phyloP scores from a whole-genome alignment of 2,888 invertebrate genomes.

The Sphaeridia pumilis region DNA sequence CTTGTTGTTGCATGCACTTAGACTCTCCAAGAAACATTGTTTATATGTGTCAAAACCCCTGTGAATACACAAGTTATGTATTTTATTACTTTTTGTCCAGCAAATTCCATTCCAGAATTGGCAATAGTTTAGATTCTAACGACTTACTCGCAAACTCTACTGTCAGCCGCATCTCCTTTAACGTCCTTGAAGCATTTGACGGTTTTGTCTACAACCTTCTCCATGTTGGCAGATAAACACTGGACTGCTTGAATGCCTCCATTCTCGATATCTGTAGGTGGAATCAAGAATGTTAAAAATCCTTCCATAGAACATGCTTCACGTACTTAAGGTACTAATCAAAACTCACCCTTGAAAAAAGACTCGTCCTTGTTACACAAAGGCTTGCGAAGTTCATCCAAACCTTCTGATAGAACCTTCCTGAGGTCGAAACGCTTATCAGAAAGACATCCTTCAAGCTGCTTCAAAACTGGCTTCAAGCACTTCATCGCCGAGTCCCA shows the following conservation, averaged over 20 bases:
- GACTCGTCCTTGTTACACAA: constrained; percentile 1
- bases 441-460: constrained; percentile 7
- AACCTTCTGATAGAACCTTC: constrained; percentile 1
- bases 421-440: not conserved
- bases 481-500: constrained; percentile 2
- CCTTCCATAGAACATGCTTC: not conserved
- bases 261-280: constrained; percentile 7
- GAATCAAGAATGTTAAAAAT: not conserved
- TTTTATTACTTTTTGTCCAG: too few species aligned
- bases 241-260: not conserved
- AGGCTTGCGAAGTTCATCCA: not conserved
- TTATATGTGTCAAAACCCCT: constrained; percentile 9
- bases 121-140: not conserved
- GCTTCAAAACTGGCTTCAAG: not conserved
- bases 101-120: not conserved
- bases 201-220: not conserved
- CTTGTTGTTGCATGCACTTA: constrained; percentile 1
- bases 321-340: not conserved
- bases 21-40: constrained; percentile 7
- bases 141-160: constrained; percentile 11
- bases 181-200: constrained; percentile 3
- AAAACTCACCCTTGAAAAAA: constrained; percentile 3
- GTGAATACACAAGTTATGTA: not conserved
- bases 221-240: constrained; percentile 3
- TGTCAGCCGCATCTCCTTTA: not conserved